Evolutionary conservation across 2,797 vertebrate species (phyloP), one percentile per base, ranked within the genome.

Genomic region (Notamacropus eugenii): DNA sequence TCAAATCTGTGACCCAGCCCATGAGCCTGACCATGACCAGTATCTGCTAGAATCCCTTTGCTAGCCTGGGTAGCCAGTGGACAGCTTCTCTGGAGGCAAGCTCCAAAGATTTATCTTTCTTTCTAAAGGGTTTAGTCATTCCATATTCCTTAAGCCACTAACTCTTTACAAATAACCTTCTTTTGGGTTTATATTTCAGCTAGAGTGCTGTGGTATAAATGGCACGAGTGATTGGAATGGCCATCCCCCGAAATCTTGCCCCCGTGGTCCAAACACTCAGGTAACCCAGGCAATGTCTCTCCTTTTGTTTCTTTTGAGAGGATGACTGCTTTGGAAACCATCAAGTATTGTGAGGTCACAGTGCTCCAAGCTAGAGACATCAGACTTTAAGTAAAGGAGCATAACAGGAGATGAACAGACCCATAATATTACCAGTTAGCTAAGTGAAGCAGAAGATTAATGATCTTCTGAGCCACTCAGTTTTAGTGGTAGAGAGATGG

Each of bases 121-220:
- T 14, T 92, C 82, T 22, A 91, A 95, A 4, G 19, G 14, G 1
- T 82, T 58, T 95, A 82, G 2, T 92, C n/a, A 92, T 96, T 92
- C 50, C 95, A 54, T 87, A 24, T 24, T 40, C 40, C 40, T 50
- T 50, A 50, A 87, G 24, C 46, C 40, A 46, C 40, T 46, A 4
- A 50, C 24, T 87, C 74, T 40, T 46, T 46, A 22, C n/a, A 87
- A 46, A 28, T 87, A 40, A 87, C 29, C 3, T 91, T 94, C 93
- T 59, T 24, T 24, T 90, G 24, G 31, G 6, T 90, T 97, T 97
- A 54, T 1, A 16, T 97, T 97, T 91, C 82, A 98, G 98, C 87
- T 98, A 31, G 34, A 97, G 3, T 98, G 98, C 67, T 98, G 98
- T 90, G 98, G 98, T 95, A 29, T 98, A 91, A 98, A 98, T 90